A percentile compares a stretch with the other conserved stretches of the same genome.
Evolutionary conservation across 2,113 vertebrate species (phyloP).

Genomic region (Anthoscopus minutus): DNA sequence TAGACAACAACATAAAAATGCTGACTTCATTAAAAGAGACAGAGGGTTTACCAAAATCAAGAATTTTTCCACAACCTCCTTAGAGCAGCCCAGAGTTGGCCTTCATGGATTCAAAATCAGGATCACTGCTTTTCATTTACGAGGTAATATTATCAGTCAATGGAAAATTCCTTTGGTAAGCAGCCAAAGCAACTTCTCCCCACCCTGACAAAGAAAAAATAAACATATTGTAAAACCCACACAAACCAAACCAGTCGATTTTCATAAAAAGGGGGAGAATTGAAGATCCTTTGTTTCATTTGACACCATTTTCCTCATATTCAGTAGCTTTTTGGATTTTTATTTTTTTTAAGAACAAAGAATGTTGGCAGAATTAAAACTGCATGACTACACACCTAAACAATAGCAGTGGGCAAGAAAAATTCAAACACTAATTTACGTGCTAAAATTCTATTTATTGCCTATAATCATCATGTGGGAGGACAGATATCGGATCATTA

Average conservation of each 20-base stretch:
- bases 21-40: background rate
- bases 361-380: background rate
- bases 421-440: background rate
- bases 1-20: background rate
- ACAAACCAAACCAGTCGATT: background rate
- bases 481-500: background rate
- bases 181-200: background rate
- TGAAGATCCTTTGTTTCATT: background rate
- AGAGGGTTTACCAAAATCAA: background rate
- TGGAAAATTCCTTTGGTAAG: background rate
- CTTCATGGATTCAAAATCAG: background rate
- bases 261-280: background rate
- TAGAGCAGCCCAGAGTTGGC: background rate
- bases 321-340: background rate
- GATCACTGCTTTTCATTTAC: background rate
- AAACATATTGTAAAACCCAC: background rate
- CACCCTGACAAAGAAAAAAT: background rate
- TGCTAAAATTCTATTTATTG: background rate
- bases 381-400: background rate
- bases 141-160: background rate
- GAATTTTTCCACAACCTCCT: background rate
- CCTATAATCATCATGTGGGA: background rate
- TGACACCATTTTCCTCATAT: background rate
- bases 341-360: background rate
- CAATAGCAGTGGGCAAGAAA: background rate